These are phyloP conservation scores for Tetrax tetrax DNA, from an alignment of 2,113 vertebrate genomes.

Conservation along the genomic window DNA sequence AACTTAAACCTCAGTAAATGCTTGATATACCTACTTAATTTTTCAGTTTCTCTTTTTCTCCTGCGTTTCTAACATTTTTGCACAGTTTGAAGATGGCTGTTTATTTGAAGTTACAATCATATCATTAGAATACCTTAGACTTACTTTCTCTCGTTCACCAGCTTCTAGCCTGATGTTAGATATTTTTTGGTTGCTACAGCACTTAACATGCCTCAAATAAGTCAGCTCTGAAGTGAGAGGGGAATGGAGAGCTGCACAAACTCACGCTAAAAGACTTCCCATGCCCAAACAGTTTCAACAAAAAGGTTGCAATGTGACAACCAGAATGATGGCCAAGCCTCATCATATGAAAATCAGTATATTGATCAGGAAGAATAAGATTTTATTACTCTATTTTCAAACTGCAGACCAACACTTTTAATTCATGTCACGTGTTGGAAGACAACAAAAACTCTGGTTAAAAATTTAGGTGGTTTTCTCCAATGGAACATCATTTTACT, in stretches of 20 bases:
- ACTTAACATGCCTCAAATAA: not conserved
- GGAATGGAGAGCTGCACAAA: not conserved
- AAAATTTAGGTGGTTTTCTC: not conserved
- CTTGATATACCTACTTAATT: not conserved
- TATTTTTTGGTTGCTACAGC: not conserved
- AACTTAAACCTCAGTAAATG: not conserved
- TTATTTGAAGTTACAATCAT: not conserved
- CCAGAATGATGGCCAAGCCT: not conserved
- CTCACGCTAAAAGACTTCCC: not conserved
- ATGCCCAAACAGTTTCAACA: not conserved
- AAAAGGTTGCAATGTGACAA: not conserved
- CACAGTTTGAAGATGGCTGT: not conserved
- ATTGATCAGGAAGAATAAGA: not conserved
- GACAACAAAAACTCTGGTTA: not conserved
- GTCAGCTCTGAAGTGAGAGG: not conserved
- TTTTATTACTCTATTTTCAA: not conserved
- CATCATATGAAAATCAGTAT: not conserved
- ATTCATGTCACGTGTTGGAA: not conserved
- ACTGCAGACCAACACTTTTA: not conserved
- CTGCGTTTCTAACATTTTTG: not conserved
- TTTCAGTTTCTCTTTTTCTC: not conserved
- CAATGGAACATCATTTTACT: not conserved
- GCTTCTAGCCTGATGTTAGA: not conserved
- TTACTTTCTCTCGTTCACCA: not conserved
- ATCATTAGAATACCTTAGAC: not conserved